Evolutionary conservation across 2,797 vertebrate genomes (phyloP).

Genomic region (Xenentodon cancila): DNA sequence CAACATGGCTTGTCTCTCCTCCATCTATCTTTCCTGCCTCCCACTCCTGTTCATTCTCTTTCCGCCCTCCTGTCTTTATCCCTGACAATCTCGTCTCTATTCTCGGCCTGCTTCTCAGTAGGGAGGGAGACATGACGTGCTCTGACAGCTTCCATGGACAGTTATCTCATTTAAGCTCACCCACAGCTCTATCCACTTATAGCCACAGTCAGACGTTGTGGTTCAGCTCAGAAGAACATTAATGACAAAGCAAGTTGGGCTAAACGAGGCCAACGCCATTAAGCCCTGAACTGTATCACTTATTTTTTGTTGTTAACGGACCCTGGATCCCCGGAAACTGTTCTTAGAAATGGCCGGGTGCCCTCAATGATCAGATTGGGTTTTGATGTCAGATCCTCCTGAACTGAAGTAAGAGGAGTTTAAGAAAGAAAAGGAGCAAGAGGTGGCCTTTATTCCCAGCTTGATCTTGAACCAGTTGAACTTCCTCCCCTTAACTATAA

Average conservation of each 20-base stretch:
- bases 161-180: constrained; percentile 73
- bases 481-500: not conserved
- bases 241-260: constrained; percentile 30
- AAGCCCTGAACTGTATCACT: constrained; percentile 39
- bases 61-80: constrained; percentile 62
- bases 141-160: constrained; percentile 55
- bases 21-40: constrained; percentile 59
- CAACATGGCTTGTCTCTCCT: constrained; percentile 41
- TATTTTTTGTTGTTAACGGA: constrained; percentile 29
- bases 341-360: constrained; percentile 32
- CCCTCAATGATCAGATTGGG: constrained; percentile 23
- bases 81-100: constrained; percentile 72
- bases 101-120: constrained; percentile 64
- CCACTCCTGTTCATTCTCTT: constrained; percentile 54
- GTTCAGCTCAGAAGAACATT: constrained; percentile 43
- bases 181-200: constrained; percentile 56
- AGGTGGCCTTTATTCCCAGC: not conserved
- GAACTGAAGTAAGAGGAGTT: not conserved
- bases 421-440: not conserved
- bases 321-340: constrained; percentile 33
- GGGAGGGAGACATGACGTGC: constrained; percentile 62
- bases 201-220: constrained; percentile 38
- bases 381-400: not conserved
- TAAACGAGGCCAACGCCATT: constrained; percentile 66
- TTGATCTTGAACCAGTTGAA: constrained; percentile 15